Conservation (phyloP, 1,140 invertebrate genomes). For the Vollenhovia emeryi region DNA sequence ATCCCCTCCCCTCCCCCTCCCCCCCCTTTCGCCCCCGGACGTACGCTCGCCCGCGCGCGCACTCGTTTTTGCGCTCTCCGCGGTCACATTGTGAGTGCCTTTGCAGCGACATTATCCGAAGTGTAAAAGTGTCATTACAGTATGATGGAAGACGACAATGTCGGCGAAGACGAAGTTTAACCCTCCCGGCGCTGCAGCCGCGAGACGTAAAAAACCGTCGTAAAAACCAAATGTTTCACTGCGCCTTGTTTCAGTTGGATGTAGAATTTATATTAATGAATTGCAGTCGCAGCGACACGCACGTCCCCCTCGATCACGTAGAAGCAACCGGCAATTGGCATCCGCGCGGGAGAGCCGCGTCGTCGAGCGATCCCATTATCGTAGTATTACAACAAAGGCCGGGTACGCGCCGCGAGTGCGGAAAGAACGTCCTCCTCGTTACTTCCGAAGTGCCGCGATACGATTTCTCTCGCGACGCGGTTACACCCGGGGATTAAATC, state of each 20-base stretch:
- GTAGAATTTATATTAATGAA: slow-evolving; percentile 16
- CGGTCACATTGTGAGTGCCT: slow-evolving; percentile 73
- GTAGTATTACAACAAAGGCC: not conserved
- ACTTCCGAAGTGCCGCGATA: not conserved
- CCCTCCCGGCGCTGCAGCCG: not conserved
- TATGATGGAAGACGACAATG: slow-evolving; percentile 54
- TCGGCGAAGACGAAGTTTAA: slow-evolving; percentile 38
- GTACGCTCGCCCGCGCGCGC: slow-evolving; percentile 52
- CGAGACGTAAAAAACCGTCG: slow-evolving; percentile 25
- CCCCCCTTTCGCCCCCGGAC: not conserved
- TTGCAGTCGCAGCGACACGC: not conserved
- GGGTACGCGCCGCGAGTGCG: not conserved
- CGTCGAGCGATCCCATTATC: not conserved
- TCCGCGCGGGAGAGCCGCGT: not conserved
- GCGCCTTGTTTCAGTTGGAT: slow-evolving; percentile 7
- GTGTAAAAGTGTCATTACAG: slow-evolving; percentile 76
- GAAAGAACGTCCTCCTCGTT: not conserved
- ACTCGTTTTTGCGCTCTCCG: slow-evolving; percentile 68
- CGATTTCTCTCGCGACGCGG: not conserved
- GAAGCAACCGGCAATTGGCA: not conserved
- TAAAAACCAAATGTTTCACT: slow-evolving; percentile 1
- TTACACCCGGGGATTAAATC: not conserved
- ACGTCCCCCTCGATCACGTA: not conserved
- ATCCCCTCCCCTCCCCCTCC: not conserved
- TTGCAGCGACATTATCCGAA: slow-evolving; percentile 74